Conservation (phyloP, 2,113 vertebrate species). For the Ovibos moschatus region DNA sequence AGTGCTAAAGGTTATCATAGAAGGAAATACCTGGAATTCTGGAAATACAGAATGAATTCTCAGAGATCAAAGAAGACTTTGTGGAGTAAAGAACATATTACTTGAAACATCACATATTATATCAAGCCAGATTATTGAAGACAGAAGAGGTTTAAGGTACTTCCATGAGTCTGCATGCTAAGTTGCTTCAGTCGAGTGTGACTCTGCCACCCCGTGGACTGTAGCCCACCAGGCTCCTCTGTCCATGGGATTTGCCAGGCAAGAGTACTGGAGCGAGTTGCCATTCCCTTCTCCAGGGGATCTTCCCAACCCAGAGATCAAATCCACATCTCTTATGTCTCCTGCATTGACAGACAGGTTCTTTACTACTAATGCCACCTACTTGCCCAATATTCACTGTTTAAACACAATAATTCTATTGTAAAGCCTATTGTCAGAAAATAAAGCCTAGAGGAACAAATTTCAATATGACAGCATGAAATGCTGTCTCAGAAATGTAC, state of each 20-base stretch:
- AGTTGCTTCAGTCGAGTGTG: background rate
- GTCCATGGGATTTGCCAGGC: background rate
- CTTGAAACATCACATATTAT: background rate
- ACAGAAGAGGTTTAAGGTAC: background rate
- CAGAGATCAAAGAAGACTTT: background rate
- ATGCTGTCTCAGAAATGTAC: background rate
- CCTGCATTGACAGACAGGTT: background rate
- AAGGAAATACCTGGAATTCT: background rate
- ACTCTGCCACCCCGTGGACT: background rate
- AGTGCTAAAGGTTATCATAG: background rate
- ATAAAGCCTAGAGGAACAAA: background rate
- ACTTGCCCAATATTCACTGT: background rate
- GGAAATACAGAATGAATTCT: background rate
- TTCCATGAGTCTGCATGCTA: background rate
- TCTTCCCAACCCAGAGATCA: background rate
- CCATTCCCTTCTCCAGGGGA: background rate
- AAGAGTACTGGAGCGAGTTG: background rate
- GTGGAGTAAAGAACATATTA: background rate
- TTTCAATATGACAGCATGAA: background rate
- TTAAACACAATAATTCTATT: background rate
- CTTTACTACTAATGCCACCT: background rate
- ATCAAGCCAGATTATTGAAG: background rate
- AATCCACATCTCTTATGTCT: background rate
- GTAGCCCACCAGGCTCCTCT: background rate
- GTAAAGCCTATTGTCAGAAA: background rate